Evolutionary conservation across 2,888 invertebrate genomes (phyloP), one percentile per base, ranked within the genome.

Genomic region (Nomada fabriciana): DNA sequence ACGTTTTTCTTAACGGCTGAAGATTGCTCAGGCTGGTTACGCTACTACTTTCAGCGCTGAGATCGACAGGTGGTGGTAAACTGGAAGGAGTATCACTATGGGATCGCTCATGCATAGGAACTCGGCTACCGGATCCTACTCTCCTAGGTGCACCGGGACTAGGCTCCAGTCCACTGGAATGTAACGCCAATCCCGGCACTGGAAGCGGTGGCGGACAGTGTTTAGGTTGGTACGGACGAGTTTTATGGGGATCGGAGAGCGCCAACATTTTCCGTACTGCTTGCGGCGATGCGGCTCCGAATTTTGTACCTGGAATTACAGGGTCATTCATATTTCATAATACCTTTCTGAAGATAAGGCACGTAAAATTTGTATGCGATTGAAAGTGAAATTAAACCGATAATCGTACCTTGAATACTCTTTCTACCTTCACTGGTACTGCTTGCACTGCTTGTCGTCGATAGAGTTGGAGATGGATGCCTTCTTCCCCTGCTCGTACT

Each of bases 181-280:
- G 93, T 52, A 95, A 94, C 15, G 94, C 95, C 69, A 94, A 90
- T 74, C 96, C 95, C 43, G 97, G 96, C 53, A 97, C 96, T 5
- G 96, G 95, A 74, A 96, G 94, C 60, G 95, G 95, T 63, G 94
- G 95, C 43, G 95, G 95, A 87, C 94, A 94, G 90, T 96, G 96
- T 69, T 97, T 96, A 0, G 98, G 98, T 92, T 98, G 98, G 92
- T 98, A 97, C 9, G 97, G 98, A 72, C 98, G 95, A 13, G 98
- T 97, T 94, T 98, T 98, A 70, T 96, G 97, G 18, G 97, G 97
- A 92, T 98, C 98, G 15, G 98, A 97, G 47, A 99, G 95, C 10
- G 99, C 97, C 88, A 99, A 95, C 93, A 99, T 96, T 94, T 99
- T 99, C 90, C 98, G 96, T 23, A 99, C 98, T 11, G 99, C 98